A percentile compares a stretch with the other conserved stretches of the same genome.
Conservation (phyloP, 2,113 vertebrate species). For the Prionailurus bengalensis region DNA sequence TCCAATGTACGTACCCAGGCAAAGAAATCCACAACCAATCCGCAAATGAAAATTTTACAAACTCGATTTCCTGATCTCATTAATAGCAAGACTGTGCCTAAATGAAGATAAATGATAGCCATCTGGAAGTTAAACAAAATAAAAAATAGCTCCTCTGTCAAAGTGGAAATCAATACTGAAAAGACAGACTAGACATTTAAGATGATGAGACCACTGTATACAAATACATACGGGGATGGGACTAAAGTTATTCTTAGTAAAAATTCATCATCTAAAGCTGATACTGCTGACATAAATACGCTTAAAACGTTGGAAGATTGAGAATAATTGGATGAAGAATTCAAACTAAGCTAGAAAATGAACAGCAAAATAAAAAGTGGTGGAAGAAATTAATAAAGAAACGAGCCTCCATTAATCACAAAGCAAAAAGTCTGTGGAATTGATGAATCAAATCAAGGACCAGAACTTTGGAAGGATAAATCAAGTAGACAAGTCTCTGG, state of each 20-base stretch:
- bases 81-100: slow-evolving; percentile 20
- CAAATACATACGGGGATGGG: too few relatives aligned
- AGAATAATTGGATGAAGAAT: slow-evolving; percentile 63
- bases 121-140: too few relatives aligned
- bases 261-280: not conserved
- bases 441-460: slow-evolving; percentile 68
- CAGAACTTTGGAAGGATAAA: slow-evolving; percentile 67
- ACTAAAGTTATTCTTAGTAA: too few relatives aligned
- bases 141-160: too few relatives aligned
- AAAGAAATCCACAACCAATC: not conserved
- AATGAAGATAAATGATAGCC: too few relatives aligned
- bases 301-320: slow-evolving; percentile 22
- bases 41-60: not conserved
- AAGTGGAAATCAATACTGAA: too few relatives aligned
- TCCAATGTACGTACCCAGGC: not conserved
- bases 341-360: slow-evolving; percentile 64
- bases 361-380: slow-evolving; percentile 32
- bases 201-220: too few relatives aligned
- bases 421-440: slow-evolving; percentile 49
- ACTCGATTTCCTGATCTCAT: not conserved
- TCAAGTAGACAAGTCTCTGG: too few relatives aligned
- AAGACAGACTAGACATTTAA: too few relatives aligned
- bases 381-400: slow-evolving; percentile 56
- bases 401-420: slow-evolving; percentile 51
- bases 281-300: slow-evolving; percentile 55